These are phyloP conservation scores for Coelogynopora nodosa DNA, from an alignment of 2,888 invertebrate genomes.

Conservation along the genomic window DNA sequence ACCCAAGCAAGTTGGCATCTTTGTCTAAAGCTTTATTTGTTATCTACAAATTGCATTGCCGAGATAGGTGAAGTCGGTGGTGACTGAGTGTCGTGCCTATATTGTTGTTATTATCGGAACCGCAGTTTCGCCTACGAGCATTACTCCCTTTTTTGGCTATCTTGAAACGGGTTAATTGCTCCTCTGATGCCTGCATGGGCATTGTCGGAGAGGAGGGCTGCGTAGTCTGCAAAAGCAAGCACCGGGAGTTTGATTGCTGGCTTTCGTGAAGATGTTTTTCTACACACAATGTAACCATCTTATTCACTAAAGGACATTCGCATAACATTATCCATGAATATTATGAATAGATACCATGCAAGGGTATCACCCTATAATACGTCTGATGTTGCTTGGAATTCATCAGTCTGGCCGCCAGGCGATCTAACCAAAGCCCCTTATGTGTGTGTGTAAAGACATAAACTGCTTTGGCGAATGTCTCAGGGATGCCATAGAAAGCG, in stretches of 20 bases:
- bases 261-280: not conserved
- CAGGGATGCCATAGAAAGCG: slow-evolving; percentile 10
- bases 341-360: slow-evolving; percentile 6
- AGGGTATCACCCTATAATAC: not conserved
- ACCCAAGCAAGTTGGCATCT: no score
- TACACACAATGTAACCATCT: slow-evolving; percentile 1
- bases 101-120: no score
- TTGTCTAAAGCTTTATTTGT: no score
- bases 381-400: slow-evolving; percentile 4
- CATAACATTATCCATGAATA: slow-evolving; percentile 16
- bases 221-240: no score
- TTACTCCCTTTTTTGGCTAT: no score
- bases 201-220: no score
- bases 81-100: no score
- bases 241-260: not conserved
- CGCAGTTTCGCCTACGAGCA: no score
- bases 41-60: no score
- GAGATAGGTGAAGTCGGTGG: no score
- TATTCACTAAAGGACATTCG: not conserved
- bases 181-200: no score
- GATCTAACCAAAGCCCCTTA: not conserved
- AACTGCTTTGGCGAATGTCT: slow-evolving; percentile 24
- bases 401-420: slow-evolving; percentile 8
- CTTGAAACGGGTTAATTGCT: no score
- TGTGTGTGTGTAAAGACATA: not conserved